A percentile compares a stretch with the other conserved stretches of the same genome.
phyloP scores from a whole-genome alignment of 2,113 vertebrate species.

The Xenopus borealis region DNA sequence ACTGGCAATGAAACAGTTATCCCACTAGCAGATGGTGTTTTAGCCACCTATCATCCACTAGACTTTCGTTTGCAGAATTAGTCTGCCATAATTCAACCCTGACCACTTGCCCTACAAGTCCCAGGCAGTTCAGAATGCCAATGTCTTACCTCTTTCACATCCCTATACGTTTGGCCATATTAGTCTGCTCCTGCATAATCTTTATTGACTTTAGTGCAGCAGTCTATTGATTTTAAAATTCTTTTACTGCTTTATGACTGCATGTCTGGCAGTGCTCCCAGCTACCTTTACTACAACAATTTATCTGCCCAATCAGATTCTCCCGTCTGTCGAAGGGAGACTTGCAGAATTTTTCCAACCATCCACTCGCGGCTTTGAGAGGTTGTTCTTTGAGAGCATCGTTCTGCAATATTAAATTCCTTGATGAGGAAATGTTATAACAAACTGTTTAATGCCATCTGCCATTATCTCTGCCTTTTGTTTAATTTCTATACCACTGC shows the following conservation, averaged over 20 bases:
- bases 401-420: constrained; percentile 8
- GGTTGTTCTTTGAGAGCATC: constrained; percentile 35
- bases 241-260: constrained; percentile 45
- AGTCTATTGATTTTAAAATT: constrained; percentile 47
- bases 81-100: constrained; percentile 32
- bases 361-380: background rate
- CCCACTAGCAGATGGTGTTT: background rate
- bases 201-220: constrained; percentile 47
- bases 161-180: constrained; percentile 30
- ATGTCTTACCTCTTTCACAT: constrained; percentile 30
- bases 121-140: constrained; percentile 40
- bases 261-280: constrained; percentile 39
- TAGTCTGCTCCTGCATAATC: constrained; percentile 46
- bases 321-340: constrained; percentile 13
- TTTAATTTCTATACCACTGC: background rate
- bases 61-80: background rate
- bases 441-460: constrained; percentile 1
- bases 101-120: constrained; percentile 36
- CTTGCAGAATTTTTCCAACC: constrained; percentile 4
- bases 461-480: background rate
- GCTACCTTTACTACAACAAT: constrained; percentile 37
- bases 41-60: background rate
- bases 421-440: constrained; percentile 2
- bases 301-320: constrained; percentile 43
- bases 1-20: background rate